Conservation (phyloP, 2,888 invertebrate species). For the Mesoligia furuncula region DNA sequence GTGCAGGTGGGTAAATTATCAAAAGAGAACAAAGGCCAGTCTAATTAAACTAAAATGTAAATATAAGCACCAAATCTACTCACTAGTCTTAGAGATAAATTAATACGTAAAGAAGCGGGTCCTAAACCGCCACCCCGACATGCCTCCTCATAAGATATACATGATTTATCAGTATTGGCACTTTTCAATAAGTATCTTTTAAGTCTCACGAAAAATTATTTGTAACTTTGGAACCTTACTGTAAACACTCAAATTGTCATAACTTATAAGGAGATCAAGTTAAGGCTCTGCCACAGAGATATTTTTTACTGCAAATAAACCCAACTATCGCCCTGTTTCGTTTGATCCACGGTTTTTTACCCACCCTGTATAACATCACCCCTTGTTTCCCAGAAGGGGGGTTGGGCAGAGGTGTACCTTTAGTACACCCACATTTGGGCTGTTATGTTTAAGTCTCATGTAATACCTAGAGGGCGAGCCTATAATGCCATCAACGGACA, state of each 20-base stretch:
- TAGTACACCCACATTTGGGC: background rate
- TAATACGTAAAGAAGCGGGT: background rate
- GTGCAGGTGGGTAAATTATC: background rate
- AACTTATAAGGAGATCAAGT: too few relatives aligned
- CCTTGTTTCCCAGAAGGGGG: background rate
- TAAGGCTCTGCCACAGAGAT: too few relatives aligned
- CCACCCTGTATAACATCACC: background rate
- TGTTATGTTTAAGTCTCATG: background rate
- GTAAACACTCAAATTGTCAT: too few relatives aligned
- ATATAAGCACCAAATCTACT: background rate
- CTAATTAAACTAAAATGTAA: background rate
- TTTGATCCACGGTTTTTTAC: too few relatives aligned
- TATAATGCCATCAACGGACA: background rate
- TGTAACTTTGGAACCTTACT: too few relatives aligned
- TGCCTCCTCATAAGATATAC: background rate
- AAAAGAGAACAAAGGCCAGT: background rate
- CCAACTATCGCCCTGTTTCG: too few relatives aligned
- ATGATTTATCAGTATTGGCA: too few relatives aligned
- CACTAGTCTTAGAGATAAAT: background rate
- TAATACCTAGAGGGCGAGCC: background rate
- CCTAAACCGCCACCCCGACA: background rate
- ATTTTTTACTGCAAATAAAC: too few relatives aligned
- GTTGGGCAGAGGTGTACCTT: background rate
- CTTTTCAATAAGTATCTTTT: too few relatives aligned
- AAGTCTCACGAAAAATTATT: too few relatives aligned